Conservation (phyloP, 2,113 vertebrate genomes). For the Enhydra lutris region DNA sequence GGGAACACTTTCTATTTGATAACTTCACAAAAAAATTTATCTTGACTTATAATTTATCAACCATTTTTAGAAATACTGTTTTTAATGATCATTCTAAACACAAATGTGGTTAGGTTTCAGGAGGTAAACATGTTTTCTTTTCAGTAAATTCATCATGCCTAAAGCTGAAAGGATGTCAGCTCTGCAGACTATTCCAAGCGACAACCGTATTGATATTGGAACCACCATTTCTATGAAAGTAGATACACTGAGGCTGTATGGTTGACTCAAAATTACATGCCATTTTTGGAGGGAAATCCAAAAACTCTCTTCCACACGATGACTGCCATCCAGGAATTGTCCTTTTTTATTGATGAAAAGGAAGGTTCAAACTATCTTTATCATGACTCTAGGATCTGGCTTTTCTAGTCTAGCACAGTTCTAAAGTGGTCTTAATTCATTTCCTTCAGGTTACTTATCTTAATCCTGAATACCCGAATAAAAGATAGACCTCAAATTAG, state of each 20-base stretch:
- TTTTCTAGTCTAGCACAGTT: neutral
- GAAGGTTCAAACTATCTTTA: neutral
- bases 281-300: neutral
- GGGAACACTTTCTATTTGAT: conserved; percentile 1
- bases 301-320: neutral
- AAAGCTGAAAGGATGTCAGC: neutral
- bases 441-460: neutral
- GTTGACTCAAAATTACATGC: neutral
- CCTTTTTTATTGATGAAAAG: neutral
- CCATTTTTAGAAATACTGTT: conserved; percentile 9
- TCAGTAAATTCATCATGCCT: neutral
- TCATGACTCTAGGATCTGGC: neutral
- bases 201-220: neutral
- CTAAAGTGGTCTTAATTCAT: neutral
- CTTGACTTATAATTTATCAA: conserved; percentile 6
- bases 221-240: neutral
- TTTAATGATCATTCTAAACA: conserved; percentile 11
- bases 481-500: neutral
- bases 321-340: neutral
- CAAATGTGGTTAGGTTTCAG: neutral
- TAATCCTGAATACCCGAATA: conserved; percentile 7
- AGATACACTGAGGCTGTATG: neutral
- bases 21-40: neutral
- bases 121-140: neutral
- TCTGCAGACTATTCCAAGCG: neutral